phyloP scores from a whole-genome alignment of 2,113 vertebrate species.

The Tichodroma muraria region DNA sequence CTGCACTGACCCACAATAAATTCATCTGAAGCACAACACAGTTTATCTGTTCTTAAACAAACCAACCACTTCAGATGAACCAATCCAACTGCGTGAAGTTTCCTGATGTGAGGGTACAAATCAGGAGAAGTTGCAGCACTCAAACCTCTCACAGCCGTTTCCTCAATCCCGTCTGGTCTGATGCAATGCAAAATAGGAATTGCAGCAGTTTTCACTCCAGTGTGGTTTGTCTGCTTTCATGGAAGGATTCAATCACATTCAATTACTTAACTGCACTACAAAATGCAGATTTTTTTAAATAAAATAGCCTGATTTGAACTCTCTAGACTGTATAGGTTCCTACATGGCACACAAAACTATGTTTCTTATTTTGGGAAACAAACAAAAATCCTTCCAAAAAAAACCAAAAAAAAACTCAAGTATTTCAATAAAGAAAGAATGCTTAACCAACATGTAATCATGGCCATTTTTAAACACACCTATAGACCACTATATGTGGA shows the following conservation, averaged over 20 bases:
- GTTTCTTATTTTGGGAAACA: background rate
- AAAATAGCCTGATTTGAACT: background rate
- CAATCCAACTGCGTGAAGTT: background rate
- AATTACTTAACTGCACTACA: background rate
- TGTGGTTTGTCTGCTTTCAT: background rate
- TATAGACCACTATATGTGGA: background rate
- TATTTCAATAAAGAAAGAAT: background rate
- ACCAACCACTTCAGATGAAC: background rate
- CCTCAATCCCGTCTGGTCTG: background rate
- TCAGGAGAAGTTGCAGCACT: background rate
- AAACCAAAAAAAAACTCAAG: background rate
- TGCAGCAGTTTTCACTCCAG: background rate
- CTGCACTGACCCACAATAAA: background rate
- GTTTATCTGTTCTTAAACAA: background rate
- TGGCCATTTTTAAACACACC: background rate
- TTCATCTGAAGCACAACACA: background rate
- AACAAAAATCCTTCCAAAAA: background rate
- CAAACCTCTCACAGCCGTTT: background rate
- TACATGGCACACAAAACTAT: background rate
- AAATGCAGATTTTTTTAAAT: background rate
- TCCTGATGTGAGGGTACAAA: background rate
- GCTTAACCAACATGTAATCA: background rate
- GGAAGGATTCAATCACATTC: background rate
- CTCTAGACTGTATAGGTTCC: background rate
- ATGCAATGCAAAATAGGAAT: background rate